A percentile compares a stretch with the other conserved stretches of the same genome.
These are phyloP conservation scores for Ormyrus pomaceus DNA, from an alignment of 2,888 invertebrate species.

Conservation along the genomic window DNA sequence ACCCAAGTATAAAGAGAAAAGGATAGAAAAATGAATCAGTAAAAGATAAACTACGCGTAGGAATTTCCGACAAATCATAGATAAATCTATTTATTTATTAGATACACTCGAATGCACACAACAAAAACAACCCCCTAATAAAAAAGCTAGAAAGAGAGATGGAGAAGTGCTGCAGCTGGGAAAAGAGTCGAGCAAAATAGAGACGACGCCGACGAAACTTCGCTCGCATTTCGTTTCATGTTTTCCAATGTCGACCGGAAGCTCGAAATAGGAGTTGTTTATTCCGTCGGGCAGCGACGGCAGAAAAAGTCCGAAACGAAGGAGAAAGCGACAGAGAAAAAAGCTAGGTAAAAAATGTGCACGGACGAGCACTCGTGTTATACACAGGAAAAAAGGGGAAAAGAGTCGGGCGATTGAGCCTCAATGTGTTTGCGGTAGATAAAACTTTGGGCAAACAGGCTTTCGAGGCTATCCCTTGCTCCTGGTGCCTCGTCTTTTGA, in stretches of 20 bases:
- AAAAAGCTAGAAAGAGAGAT: conserved; percentile 16
- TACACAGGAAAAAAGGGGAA: conserved; percentile 30
- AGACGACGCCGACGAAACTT: conserved; percentile 38
- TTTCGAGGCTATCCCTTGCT: conserved; percentile 35
- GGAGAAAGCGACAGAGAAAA: conserved; percentile 54
- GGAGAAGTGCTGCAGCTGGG: conserved; percentile 32
- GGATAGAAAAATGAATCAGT: conserved; percentile 17
- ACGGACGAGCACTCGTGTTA: conserved; percentile 30
- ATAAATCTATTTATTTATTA: conserved; percentile 55
- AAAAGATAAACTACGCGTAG: conserved; percentile 34
- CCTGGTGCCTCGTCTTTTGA: conserved; percentile 1
- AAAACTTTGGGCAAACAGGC: conserved; percentile 68
- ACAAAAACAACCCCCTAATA: conserved; percentile 25
- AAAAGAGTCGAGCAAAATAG: conserved; percentile 6
- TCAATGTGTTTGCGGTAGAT: conserved; percentile 68
- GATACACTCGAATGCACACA: conserved; percentile 14
- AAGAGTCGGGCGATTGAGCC: conserved; percentile 62
- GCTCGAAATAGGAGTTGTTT: conserved; percentile 69
- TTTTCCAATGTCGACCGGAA: conserved; percentile 65
- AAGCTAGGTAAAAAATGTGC: conserved; percentile 21
- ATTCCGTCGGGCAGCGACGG: conserved; percentile 61
- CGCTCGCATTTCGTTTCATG: conserved; percentile 54
- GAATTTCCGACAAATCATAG: conserved; percentile 36
- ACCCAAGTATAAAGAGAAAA: neutral
- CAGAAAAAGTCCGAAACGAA: conserved; percentile 44